phyloP scores from a whole-genome alignment of 2,888 invertebrate genomes.

The Nymphalis c-album region DNA sequence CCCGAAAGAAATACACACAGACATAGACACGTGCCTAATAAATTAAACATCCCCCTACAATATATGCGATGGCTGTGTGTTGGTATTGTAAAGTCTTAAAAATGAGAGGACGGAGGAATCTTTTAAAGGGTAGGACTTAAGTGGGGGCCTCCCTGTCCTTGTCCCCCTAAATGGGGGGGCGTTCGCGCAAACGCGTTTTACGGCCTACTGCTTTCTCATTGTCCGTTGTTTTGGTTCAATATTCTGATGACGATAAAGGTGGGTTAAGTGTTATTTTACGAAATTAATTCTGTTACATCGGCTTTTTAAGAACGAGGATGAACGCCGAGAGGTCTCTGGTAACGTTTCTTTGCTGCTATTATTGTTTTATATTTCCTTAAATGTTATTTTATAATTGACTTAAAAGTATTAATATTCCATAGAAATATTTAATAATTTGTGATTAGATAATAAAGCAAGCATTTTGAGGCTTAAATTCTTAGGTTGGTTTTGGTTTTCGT shows the following conservation, averaged over 20 bases:
- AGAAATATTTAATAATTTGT: too few species aligned
- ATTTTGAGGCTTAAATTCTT: too few species aligned
- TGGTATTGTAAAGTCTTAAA: conserved; percentile 81
- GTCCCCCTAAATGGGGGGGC: conserved; percentile 52
- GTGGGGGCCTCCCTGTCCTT: conserved; percentile 63
- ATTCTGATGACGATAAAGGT: conserved; percentile 71
- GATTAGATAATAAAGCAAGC: too few species aligned
- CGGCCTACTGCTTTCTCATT: conserved; percentile 72
- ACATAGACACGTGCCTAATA: conserved; percentile 57
- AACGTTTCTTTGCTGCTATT: conserved; percentile 1
- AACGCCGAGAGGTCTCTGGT: neutral
- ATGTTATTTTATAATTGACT: neutral
- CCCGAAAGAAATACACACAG: conserved; percentile 49
- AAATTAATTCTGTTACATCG: conserved; percentile 52
- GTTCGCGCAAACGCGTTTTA: conserved; percentile 72
- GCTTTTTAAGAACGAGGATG: conserved; percentile 33
- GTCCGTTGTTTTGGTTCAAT: conserved; percentile 77
- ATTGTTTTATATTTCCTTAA: neutral
- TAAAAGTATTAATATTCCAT: too few species aligned
- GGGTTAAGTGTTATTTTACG: conserved; percentile 68
- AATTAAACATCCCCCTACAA: conserved; percentile 67
- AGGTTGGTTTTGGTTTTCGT: too few species aligned
- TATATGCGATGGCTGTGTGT: conserved; percentile 71
- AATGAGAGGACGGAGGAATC: conserved; percentile 80
- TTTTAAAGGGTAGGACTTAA: conserved; percentile 81